Evolutionary conservation across 2,797 vertebrate genomes (phyloP).

Genomic region (Rousettus madagascariensis): DNA sequence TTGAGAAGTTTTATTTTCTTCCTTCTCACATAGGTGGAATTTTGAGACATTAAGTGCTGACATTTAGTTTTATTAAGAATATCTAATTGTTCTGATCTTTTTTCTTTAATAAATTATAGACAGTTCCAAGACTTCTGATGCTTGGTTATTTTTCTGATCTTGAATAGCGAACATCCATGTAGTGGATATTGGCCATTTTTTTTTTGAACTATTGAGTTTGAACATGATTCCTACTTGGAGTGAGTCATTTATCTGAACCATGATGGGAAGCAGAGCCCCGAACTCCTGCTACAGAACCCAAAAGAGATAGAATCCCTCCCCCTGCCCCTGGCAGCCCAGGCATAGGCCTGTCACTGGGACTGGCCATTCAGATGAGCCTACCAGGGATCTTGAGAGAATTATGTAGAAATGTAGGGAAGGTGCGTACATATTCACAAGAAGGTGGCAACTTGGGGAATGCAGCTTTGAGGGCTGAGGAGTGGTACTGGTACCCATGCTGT

Average conservation of each 20-base stretch:
- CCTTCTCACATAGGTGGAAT: background rate
- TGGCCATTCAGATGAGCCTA: background rate
- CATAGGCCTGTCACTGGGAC: background rate
- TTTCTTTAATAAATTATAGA: background rate
- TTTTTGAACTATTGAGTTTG: background rate
- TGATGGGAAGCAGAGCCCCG: background rate
- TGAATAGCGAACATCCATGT: background rate
- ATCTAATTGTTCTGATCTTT: background rate
- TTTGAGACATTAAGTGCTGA: background rate
- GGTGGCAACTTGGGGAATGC: background rate
- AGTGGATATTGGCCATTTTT: background rate
- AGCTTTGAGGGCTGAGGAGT: accelerated
- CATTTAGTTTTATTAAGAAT: background rate
- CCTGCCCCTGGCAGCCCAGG: background rate
- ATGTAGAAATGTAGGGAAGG: background rate
- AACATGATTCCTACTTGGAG: background rate
- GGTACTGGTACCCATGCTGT: background rate
- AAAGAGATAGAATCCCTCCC: background rate
- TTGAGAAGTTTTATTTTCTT: background rate
- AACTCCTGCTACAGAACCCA: background rate
- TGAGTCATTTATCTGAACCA: background rate
- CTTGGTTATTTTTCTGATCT: background rate
- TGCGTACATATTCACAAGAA: background rate
- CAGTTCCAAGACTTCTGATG: background rate
- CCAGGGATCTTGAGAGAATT: background rate